Evolutionary conservation across 2,797 vertebrate species (phyloP).

Genomic region (Sebastes glaucus): DNA sequence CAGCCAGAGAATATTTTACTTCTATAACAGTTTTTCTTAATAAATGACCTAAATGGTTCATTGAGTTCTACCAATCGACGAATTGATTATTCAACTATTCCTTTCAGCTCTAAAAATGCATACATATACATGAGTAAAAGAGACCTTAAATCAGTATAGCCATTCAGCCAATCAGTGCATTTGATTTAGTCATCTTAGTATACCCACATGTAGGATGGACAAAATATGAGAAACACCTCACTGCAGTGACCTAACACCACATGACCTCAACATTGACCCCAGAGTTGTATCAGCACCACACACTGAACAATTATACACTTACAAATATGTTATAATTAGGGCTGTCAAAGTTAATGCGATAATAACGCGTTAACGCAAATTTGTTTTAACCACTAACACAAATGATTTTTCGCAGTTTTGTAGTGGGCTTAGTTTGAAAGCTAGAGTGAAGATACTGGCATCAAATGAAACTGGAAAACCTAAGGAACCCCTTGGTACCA

Average conservation of each 20-base stretch:
- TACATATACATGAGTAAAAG: neutral
- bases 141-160: neutral
- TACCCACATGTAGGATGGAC: neutral
- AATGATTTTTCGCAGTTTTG: too few relatives aligned
- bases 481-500: too few relatives aligned
- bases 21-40: neutral
- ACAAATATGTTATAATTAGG: neutral
- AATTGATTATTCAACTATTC: neutral
- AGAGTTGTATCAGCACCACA: neutral
- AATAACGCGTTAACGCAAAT: too few relatives aligned
- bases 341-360: too few relatives aligned
- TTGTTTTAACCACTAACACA: too few relatives aligned
- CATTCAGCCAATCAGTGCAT: neutral
- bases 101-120: neutral
- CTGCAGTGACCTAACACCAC: neutral
- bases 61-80: neutral
- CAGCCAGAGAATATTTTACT: neutral
- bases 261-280: neutral
- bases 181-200: neutral
- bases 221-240: neutral
- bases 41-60: neutral
- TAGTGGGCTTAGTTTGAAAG: too few relatives aligned
- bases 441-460: too few relatives aligned
- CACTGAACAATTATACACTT: neutral
- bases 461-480: too few relatives aligned